phyloP scores from a whole-genome alignment of 2,797 vertebrate species.

The Protosalanx chinensis region DNA sequence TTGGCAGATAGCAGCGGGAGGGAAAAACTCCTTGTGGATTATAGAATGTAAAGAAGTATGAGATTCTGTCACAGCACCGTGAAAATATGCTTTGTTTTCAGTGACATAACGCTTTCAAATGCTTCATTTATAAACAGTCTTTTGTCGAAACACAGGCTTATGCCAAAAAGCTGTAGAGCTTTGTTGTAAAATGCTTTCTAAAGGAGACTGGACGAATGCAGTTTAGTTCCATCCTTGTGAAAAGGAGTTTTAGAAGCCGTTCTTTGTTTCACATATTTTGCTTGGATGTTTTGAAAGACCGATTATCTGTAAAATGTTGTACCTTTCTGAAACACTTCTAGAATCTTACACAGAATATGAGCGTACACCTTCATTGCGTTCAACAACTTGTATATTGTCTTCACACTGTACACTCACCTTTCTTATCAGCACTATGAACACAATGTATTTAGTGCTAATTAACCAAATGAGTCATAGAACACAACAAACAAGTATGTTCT shows the following conservation, averaged over 20 bases:
- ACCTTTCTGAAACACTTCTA: constrained; percentile 45
- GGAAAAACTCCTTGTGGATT: neutral
- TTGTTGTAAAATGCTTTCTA: constrained; percentile 49
- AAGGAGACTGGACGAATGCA: constrained; percentile 18
- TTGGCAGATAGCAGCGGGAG: neutral
- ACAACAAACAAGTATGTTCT: constrained; percentile 12
- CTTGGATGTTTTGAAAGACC: constrained; percentile 48
- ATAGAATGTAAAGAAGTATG: neutral
- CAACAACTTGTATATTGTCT: constrained; percentile 39
- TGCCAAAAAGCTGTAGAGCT: constrained; percentile 41
- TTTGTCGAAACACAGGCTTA: constrained; percentile 25
- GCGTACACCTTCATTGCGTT: constrained; percentile 41
- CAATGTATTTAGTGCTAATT: constrained; percentile 36
- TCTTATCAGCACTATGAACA: constrained; percentile 20
- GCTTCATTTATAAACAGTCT: constrained; percentile 35
- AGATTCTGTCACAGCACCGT: neutral
- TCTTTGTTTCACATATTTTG: constrained; percentile 30
- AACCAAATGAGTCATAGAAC: constrained; percentile 36
- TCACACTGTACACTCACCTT: constrained; percentile 37
- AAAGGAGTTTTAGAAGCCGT: constrained; percentile 27
- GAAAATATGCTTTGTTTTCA: constrained; percentile 17
- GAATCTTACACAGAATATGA: constrained; percentile 46
- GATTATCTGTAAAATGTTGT: constrained; percentile 33
- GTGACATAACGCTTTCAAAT: constrained; percentile 33
- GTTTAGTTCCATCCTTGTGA: constrained; percentile 22